Evolutionary conservation across 2,113 vertebrate genomes (phyloP), one percentile per base, ranked within the genome.

Genomic region (Pygathrix nemaeus): DNA sequence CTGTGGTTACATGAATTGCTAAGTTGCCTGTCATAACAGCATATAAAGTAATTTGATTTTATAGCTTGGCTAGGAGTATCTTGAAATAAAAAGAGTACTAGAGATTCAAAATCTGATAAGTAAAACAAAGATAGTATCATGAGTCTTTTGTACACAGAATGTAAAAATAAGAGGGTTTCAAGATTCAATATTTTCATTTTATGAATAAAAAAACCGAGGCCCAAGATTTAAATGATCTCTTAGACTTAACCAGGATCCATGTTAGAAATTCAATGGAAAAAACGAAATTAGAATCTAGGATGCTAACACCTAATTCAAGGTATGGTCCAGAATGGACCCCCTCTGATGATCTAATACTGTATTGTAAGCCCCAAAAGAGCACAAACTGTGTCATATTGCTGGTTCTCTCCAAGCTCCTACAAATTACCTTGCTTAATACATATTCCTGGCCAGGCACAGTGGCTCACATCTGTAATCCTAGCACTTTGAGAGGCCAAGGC

Each of bases 51-150:
- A 35, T 52, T 50, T 92, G 30, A 27, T 66, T 66, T 78, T 91
- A 78, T 25, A 59, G 66, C 30, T 27, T 66, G 35, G 75, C 45
- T 32, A 93, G 86, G 45, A 73, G 75, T 66, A 93, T 94, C 72
- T 48, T 78, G 50, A 94, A 94, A 85, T 94, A 78, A 93, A 93
- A 61, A n/a, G 45, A 80, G 5, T 40, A 84, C 64, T 6, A 89
- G 45, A 32, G n/a, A 88, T 18, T 70, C 52, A 94, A 93, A 85
- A 40, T 18, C 18, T 50, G 21, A 66, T 45, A 64, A 96, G n/a
- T 25, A 25, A 81, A 89, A 95, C 25, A 25, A 7, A 32, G 59
- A 76, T 43, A 72, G 38, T 30, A 82, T 43, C 25, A 75, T 50
- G 48, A 88, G 66, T 81, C 45, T 57, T 40, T 76, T 72, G 76